Evolutionary conservation across 1,140 invertebrate species (phyloP), one percentile per base, ranked within the genome.

Genomic region (Popillia japonica): DNA sequence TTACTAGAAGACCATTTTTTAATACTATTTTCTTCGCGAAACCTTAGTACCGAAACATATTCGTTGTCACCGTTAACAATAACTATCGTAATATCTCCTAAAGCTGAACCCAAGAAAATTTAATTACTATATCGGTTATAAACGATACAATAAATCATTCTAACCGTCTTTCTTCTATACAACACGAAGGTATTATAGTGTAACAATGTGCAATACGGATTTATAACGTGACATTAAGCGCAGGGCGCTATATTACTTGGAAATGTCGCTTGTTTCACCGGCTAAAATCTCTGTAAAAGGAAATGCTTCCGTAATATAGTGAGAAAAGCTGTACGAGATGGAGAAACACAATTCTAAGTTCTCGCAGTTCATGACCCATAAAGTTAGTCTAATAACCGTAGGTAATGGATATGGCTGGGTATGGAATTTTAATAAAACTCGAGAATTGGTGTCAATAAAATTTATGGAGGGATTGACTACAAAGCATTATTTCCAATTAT

Each of bases 351-450:
- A 41, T 74, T 40, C 72, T 74, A 74, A 74, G 72, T 40, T 40
- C 41, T 74, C 48, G 48, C 48, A 59, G 48, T 77, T 77, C 75
- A 59, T 64, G 48, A 64, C 48, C 55, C 55, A 77, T 77, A 77
- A 77, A 77, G 48, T 64, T 59, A 40, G 48, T 61, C 55, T 77
- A 77, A 77, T 59, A 64, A 48, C 27, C 55, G 42, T 14, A 48
- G 55, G 20, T 27, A 77, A 77, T 77, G 75, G 48, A 77, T 61
- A 59, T 17, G 23, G 22, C 14, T 9, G 75, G 55, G 75, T 59
- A 55, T 64, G 44, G 44, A 77, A 74, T 74, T 74, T 74, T 74
- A 74, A 74, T 74, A 74, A 40, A 74, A 40, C 41, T 22, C 48
- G 10, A n/a, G 40, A 77, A 77, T 77, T 40, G 75, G 17, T 64